phyloP scores from a whole-genome alignment of 2,888 invertebrate genomes.

The Artemia sinica region DNA sequence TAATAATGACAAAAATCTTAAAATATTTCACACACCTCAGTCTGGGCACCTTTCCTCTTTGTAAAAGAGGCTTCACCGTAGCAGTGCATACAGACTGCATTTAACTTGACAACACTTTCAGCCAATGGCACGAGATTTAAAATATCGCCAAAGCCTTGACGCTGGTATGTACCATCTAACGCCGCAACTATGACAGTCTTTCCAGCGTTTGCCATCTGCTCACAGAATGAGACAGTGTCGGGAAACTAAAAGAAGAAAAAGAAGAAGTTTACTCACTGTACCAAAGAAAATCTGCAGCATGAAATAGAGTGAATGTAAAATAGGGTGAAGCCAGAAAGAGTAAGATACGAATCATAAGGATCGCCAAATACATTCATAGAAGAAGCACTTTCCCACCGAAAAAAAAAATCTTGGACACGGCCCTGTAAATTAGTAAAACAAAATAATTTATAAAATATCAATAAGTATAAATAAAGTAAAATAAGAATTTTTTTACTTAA shows the following conservation, averaged over 20 bases:
- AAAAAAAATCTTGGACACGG: too few relatives aligned
- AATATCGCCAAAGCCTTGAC: slow-evolving; percentile 34
- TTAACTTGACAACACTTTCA: slow-evolving; percentile 38
- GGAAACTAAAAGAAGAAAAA: slow-evolving; percentile 31
- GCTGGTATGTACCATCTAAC: slow-evolving; percentile 40
- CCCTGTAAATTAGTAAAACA: too few relatives aligned
- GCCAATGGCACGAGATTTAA: slow-evolving; percentile 37
- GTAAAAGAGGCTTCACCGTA: slow-evolving; percentile 38
- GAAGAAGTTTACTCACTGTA: not conserved
- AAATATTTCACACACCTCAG: slow-evolving; percentile 29
- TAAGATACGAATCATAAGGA: not conserved
- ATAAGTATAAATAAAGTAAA: too few relatives aligned
- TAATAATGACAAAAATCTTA: not conserved
- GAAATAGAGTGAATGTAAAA: not conserved
- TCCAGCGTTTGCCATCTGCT: slow-evolving; percentile 38
- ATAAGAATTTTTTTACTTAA: too few relatives aligned
- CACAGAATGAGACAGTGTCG: slow-evolving; percentile 36
- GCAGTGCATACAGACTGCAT: slow-evolving; percentile 39
- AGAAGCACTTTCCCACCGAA: too few relatives aligned
- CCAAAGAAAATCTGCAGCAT: not conserved
- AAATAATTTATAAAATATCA: too few relatives aligned
- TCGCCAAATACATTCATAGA: not conserved
- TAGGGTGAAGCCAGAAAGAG: not conserved
- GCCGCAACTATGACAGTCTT: slow-evolving; percentile 43
- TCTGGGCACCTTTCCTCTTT: slow-evolving; percentile 35